These are phyloP conservation scores for Laterallus jamaicensis DNA, from an alignment of 2,113 vertebrate genomes.

Conservation along the genomic window DNA sequence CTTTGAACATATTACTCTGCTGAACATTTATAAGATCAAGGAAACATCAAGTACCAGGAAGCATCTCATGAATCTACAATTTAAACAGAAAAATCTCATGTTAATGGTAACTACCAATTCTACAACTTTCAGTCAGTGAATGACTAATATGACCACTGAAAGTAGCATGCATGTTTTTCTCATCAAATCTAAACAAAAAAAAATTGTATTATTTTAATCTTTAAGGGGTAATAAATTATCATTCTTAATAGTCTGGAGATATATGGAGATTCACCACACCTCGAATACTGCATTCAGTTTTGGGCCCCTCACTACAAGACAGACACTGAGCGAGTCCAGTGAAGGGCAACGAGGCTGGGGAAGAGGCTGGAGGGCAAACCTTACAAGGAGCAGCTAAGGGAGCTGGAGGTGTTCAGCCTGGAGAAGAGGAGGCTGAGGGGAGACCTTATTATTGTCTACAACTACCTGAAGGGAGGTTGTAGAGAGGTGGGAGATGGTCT, in stretches of 20 bases:
- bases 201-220: background rate
- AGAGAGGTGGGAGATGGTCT: too few relatives aligned
- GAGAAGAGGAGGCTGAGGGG: too few relatives aligned
- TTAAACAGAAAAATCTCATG: background rate
- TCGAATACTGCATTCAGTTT: too few relatives aligned
- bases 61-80: background rate
- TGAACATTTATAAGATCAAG: background rate
- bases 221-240: background rate
- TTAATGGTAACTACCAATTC: background rate
- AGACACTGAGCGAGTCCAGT: too few relatives aligned
- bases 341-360: too few relatives aligned
- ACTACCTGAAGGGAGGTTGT: too few relatives aligned
- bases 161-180: background rate
- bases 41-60: background rate
- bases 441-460: too few relatives aligned
- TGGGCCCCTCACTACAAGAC: too few relatives aligned
- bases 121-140: background rate
- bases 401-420: too few relatives aligned
- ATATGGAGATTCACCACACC: background rate
- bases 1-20: background rate
- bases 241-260: background rate
- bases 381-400: too few relatives aligned
- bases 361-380: too few relatives aligned
- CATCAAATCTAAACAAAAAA: background rate
- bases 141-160: background rate